These are phyloP conservation scores for Apantesis nais DNA, from an alignment of 2,888 invertebrate species.

Conservation along the genomic window DNA sequence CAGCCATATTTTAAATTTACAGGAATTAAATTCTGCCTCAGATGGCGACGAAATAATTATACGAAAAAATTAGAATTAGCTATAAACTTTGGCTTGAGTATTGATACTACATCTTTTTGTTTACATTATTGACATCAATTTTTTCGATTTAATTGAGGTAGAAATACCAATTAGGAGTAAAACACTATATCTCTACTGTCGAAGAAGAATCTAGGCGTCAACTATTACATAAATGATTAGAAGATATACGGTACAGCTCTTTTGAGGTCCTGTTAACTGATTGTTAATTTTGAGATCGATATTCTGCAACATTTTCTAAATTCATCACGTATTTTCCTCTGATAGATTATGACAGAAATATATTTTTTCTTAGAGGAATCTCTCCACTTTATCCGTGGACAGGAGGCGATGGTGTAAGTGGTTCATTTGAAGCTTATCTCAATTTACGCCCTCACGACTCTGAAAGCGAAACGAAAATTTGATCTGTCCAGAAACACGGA, in stretches of 20 bases:
- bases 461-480: constrained; percentile 72
- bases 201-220: not conserved
- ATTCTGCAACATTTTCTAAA: not conserved
- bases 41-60: not conserved
- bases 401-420: constrained; percentile 38
- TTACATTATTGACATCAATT: not conserved
- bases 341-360: constrained; percentile 11
- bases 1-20: not conserved
- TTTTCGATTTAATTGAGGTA: too few relatives aligned
- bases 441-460: constrained; percentile 72
- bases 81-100: too few relatives aligned
- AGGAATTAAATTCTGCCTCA: not conserved
- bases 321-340: not conserved
- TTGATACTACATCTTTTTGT: not conserved
- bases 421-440: constrained; percentile 66
- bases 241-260: too few relatives aligned
- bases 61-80: not conserved
- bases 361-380: constrained; percentile 16
- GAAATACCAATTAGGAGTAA: not conserved
- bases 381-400: constrained; percentile 24
- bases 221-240: not conserved
- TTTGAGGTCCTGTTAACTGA: not conserved
- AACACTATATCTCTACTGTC: not conserved
- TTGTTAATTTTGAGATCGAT: not conserved
- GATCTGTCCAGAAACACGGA: constrained; percentile 71